Conservation (phyloP, 2,797 vertebrate genomes). For the Peromyscus nudipes region DNA sequence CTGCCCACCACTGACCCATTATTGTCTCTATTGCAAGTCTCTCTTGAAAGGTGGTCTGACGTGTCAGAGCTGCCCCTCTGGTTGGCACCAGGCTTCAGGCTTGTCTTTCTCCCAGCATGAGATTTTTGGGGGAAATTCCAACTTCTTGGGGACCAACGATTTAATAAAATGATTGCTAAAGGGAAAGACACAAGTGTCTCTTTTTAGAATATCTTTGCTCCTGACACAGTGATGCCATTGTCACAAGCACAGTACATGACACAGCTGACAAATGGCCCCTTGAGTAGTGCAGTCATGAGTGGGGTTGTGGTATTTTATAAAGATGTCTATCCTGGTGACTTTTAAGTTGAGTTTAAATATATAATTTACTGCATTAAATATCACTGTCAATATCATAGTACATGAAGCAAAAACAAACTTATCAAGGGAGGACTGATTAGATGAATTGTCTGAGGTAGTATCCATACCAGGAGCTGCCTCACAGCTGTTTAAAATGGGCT, state of each 20-base stretch:
- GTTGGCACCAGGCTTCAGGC: not conserved
- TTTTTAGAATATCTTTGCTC: not conserved
- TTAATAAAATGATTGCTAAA: not conserved
- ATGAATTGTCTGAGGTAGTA: not conserved
- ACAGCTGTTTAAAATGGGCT: not conserved
- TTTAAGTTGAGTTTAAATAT: constrained; percentile 20
- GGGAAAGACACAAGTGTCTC: not conserved
- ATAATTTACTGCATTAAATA: constrained; percentile 7
- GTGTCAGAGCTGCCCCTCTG: not conserved
- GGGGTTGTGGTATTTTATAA: not conserved
- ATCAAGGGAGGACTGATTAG: not conserved
- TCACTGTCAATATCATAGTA: not conserved
- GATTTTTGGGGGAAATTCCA: not conserved
- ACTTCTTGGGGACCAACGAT: not conserved
- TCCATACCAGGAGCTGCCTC: not conserved
- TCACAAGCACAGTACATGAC: not conserved
- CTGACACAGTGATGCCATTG: not conserved
- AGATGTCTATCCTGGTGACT: not conserved
- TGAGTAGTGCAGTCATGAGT: no score
- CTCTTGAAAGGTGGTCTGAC: not conserved
- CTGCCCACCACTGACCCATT: not conserved
- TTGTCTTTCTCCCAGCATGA: not conserved
- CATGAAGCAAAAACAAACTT: not conserved
- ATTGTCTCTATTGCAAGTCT: not conserved
- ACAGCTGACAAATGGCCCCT: not conserved